Evolutionary conservation across 2,797 vertebrate species (phyloP).

Genomic region (Monodelphis domestica): DNA sequence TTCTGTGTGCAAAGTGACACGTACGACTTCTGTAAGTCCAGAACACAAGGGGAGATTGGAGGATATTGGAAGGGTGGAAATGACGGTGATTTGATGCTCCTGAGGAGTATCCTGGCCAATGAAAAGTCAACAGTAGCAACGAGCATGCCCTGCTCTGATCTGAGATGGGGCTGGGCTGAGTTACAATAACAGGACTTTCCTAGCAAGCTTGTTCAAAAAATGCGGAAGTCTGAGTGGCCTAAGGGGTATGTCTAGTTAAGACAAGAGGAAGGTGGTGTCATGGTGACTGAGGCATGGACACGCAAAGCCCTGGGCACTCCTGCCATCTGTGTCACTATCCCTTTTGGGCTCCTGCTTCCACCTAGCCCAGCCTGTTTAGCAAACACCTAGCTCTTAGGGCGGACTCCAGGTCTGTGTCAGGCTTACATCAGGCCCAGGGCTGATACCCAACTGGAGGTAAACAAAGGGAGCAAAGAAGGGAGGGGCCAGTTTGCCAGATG

Average conservation of each 20-base stretch:
- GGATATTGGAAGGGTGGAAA: background rate
- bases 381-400: slow-evolving; percentile 69
- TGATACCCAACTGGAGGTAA: background rate
- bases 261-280: background rate
- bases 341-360: slow-evolving; percentile 17
- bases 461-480: background rate
- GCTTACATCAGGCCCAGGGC: background rate
- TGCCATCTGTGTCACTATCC: background rate
- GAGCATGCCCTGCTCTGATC: background rate
- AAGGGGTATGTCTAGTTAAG: background rate
- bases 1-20: background rate
- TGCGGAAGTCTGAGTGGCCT: background rate
- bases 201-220: fast-evolving
- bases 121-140: background rate
- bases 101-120: background rate
- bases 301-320: background rate
- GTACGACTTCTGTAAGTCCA: background rate
- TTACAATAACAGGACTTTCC: background rate
- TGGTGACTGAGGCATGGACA: background rate
- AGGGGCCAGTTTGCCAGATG: background rate
- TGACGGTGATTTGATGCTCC: background rate
- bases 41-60: background rate
- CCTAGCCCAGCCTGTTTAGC: slow-evolving; percentile 77
- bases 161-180: background rate
- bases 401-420: background rate